A percentile compares a stretch with the other conserved stretches of the same genome.
Conservation (phyloP, 2,888 invertebrate species). For the Agrochola lota region DNA sequence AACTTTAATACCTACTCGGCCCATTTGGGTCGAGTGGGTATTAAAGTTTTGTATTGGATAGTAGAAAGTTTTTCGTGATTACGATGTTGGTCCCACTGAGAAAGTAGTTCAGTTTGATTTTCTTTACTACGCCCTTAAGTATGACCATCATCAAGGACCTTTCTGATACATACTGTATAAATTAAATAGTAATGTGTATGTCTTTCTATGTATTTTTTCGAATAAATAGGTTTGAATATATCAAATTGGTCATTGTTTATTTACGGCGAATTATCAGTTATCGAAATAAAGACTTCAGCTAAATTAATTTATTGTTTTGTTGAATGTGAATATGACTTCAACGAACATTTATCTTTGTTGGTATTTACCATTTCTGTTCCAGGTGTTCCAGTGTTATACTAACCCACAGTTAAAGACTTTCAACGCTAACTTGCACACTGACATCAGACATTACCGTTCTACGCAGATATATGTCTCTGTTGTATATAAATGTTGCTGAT, state of each 20-base stretch:
- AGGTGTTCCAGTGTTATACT: constrained; percentile 60
- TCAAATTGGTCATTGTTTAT: not conserved
- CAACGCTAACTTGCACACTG: constrained; percentile 75
- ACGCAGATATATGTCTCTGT: constrained; percentile 68
- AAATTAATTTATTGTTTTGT: not conserved
- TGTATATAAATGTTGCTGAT: constrained; percentile 84
- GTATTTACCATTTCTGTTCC: constrained; percentile 67
- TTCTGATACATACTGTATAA: not conserved
- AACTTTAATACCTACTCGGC: too few relatives aligned
- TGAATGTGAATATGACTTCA: not conserved
- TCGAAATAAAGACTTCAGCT: not conserved
- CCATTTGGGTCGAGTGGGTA: too few relatives aligned
- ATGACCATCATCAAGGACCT: too few relatives aligned
- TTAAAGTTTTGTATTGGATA: too few relatives aligned
- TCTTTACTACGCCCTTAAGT: too few relatives aligned
- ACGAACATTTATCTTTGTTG: constrained; percentile 15
- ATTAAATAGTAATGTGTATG: not conserved
- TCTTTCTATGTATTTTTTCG: not conserved
- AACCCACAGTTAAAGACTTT: constrained; percentile 65
- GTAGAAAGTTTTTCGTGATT: too few relatives aligned
- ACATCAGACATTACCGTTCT: constrained; percentile 73
- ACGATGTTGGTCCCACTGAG: too few relatives aligned
- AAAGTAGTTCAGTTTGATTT: too few relatives aligned
- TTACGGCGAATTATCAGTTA: not conserved
- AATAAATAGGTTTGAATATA: not conserved